Evolutionary conservation across 2,113 vertebrate genomes (phyloP).

Genomic region (Manacus vitellinus): DNA sequence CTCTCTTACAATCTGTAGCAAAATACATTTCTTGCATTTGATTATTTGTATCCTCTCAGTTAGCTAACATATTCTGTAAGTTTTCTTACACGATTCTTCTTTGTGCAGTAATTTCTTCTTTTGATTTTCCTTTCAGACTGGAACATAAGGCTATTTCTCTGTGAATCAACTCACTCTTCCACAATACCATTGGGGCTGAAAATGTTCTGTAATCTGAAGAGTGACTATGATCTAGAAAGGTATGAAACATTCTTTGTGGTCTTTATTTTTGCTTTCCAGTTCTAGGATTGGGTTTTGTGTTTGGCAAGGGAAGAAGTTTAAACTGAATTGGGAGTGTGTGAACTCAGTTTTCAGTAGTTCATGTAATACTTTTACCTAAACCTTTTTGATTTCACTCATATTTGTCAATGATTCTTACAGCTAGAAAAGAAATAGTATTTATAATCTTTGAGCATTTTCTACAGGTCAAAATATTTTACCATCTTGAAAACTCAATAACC

Average conservation of each 20-base stretch:
- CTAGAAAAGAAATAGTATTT: background rate
- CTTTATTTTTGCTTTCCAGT: background rate
- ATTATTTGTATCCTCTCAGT: background rate
- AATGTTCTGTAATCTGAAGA: background rate
- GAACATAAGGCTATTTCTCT: background rate
- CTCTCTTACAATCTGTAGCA: background rate
- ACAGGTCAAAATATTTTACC: background rate
- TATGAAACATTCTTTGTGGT: background rate
- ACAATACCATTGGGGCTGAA: background rate
- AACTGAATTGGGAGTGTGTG: background rate
- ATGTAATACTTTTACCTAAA: background rate
- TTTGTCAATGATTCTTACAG: background rate
- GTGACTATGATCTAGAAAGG: background rate
- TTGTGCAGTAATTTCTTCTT: background rate
- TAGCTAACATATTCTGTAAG: background rate
- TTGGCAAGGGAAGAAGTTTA: background rate
- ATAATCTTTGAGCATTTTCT: background rate
- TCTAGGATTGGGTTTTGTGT: background rate
- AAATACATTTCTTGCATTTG: background rate
- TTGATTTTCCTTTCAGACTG: background rate
- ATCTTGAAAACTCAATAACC: background rate
- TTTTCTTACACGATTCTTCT: background rate
- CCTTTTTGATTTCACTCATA: background rate
- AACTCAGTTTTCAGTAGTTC: background rate
- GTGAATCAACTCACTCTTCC: background rate